Conservation (phyloP, 2,888 invertebrate genomes). For the Melolontha melolontha region DNA sequence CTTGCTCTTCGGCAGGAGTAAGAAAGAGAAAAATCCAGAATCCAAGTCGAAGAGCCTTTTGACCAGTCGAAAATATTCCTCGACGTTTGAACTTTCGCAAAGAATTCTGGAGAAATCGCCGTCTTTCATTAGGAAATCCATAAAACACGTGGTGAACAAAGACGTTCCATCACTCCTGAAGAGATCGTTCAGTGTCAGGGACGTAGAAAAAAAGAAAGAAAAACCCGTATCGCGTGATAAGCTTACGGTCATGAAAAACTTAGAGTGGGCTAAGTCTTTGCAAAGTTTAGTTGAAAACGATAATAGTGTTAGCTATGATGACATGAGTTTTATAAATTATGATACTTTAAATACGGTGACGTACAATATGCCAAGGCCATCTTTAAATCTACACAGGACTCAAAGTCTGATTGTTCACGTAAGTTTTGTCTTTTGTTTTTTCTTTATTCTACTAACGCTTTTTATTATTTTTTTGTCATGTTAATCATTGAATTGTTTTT, state of each 20-base stretch:
- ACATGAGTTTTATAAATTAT: constrained; percentile 70
- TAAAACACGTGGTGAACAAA: constrained; percentile 55
- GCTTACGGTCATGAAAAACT: constrained; percentile 59
- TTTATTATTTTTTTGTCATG: background rate
- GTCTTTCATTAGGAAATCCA: constrained; percentile 60
- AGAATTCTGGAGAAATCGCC: constrained; percentile 54
- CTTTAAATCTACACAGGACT: constrained; percentile 51
- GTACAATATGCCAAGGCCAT: constrained; percentile 46
- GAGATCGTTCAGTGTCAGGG: constrained; percentile 62
- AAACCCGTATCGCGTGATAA: constrained; percentile 55
- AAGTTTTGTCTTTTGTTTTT: constrained; percentile 48
- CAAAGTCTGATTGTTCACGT: constrained; percentile 63
- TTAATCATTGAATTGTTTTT: background rate
- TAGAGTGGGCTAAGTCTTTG: constrained; percentile 68
- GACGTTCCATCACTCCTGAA: constrained; percentile 59
- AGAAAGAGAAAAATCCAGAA: constrained; percentile 38
- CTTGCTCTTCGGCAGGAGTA: constrained; percentile 41
- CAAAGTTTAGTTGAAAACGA: constrained; percentile 70
- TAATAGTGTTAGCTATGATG: constrained; percentile 69
- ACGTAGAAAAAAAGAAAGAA: constrained; percentile 56
- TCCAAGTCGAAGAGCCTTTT: constrained; percentile 35
- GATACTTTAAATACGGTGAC: constrained; percentile 67
- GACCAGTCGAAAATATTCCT: constrained; percentile 44
- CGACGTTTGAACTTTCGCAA: constrained; percentile 56
- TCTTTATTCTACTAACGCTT: too few species aligned